Conservation (phyloP, 2,113 vertebrate species). For the Australoheros scitulus region DNA sequence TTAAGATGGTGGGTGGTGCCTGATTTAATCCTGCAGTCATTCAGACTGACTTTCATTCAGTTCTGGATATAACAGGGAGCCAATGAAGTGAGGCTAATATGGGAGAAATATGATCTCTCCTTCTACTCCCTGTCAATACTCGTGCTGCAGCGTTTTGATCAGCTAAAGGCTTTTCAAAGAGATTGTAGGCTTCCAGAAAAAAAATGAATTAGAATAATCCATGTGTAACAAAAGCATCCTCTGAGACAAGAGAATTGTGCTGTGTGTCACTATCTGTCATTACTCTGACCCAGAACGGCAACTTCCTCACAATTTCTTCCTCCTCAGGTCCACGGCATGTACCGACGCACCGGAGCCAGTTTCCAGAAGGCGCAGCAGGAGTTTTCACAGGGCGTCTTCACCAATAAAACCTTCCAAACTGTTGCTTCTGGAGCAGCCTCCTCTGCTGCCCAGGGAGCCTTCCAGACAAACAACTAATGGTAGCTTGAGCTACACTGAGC, state of each 20-base stretch:
- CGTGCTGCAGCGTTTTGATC: no score
- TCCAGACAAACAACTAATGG: constrained; percentile 82
- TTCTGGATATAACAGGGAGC: no score
- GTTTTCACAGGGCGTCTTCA: constrained; percentile 93
- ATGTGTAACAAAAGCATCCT: no score
- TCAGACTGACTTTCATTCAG: no score
- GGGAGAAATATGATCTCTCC: no score
- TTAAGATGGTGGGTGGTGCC: no score
- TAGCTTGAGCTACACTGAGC: neutral
- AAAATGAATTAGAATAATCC: no score
- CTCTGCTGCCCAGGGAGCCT: constrained; percentile 83
- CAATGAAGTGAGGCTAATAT: no score
- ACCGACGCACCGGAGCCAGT: constrained; percentile 91
- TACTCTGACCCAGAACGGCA: neutral
- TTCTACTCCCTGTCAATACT: no score
- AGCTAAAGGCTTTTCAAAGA: no score
- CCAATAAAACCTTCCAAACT: constrained; percentile 86
- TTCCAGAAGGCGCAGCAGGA: constrained; percentile 97
- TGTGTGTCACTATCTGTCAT: neutral
- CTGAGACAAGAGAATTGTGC: neutral
- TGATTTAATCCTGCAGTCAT: no score
- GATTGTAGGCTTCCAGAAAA: no score
- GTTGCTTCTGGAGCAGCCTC: constrained; percentile 82
- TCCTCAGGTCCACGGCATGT: constrained; percentile 89
- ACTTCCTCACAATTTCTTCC: neutral